A percentile compares a stretch with the other conserved stretches of the same genome.
Evolutionary conservation across 2,797 vertebrate species (phyloP).

Genomic region (Emydoidea blandingii): DNA sequence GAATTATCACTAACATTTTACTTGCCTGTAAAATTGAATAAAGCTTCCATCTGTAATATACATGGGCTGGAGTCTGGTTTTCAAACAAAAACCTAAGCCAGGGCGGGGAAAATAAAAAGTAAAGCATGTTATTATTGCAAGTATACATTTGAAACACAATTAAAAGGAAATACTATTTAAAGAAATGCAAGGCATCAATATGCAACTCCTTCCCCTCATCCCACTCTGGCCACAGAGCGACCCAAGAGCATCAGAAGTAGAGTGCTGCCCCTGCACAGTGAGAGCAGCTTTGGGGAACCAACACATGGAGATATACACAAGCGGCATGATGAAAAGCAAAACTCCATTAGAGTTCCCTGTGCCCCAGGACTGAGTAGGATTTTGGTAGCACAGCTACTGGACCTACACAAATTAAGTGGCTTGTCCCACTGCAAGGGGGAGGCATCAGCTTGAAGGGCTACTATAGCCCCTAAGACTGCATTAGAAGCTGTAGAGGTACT

Average conservation of each 20-base stretch:
- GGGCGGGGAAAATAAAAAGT: constrained; percentile 19
- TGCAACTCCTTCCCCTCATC: not conserved
- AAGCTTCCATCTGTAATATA: constrained; percentile 98
- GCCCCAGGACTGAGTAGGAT: not conserved
- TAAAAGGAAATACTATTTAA: constrained; percentile 11
- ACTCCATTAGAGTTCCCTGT: not conserved
- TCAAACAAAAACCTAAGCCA: constrained; percentile 96
- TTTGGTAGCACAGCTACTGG: not conserved
- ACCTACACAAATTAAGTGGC: not conserved
- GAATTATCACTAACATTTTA: constrained; percentile 40
- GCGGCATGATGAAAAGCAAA: not conserved
- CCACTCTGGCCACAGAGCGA: not conserved
- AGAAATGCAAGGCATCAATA: not conserved
- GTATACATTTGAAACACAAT: not conserved
- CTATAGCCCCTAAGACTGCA: not conserved
- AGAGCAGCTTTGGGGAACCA: not conserved
- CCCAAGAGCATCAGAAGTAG: not conserved
- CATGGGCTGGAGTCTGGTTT: constrained; percentile 99
- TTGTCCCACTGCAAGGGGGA: not conserved
- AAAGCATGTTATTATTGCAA: constrained; percentile 19
- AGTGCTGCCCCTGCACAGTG: not conserved
- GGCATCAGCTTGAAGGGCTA: not conserved
- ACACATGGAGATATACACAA: not conserved
- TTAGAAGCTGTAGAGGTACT: not conserved
- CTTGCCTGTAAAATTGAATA: constrained; percentile 97